phyloP scores from a whole-genome alignment of 1,140 invertebrate genomes.

The Sinella curviseta region DNA sequence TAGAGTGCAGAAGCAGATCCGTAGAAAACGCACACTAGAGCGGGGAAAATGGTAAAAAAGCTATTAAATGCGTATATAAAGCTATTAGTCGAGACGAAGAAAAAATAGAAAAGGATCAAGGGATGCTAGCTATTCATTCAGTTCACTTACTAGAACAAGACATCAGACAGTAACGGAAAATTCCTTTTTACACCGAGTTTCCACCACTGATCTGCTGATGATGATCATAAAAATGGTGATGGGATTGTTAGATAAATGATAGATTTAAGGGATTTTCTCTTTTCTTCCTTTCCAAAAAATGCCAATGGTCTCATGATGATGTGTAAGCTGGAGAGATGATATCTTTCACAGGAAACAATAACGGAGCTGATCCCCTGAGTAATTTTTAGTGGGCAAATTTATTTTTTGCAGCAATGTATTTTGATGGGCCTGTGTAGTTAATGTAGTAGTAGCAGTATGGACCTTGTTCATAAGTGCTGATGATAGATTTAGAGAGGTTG shows the following conservation, averaged over 20 bases:
- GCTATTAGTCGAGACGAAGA: not conserved
- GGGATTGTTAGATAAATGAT: conserved; percentile 6
- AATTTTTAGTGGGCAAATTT: not conserved
- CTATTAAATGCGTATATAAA: no score
- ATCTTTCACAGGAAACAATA: not conserved
- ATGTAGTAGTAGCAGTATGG: not conserved
- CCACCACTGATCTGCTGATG: not conserved
- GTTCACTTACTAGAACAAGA: no score
- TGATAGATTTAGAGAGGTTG: no score
- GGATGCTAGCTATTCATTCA: not conserved
- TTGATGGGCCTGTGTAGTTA: not conserved
- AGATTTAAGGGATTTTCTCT: conserved; percentile 15
- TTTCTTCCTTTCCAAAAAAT: not conserved
- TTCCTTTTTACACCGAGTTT: no score
- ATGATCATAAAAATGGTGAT: not conserved
- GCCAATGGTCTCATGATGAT: not conserved
- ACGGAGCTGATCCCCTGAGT: not conserved
- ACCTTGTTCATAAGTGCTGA: no score
- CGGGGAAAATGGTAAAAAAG: no score
- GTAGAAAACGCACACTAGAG: no score
- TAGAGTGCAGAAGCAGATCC: no score
- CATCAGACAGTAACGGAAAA: no score
- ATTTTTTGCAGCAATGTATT: no score
- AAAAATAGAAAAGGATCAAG: not conserved
- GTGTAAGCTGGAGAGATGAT: not conserved